Conservation (phyloP, 2,797 vertebrate genomes). For the Craterocephalus amniculus region DNA sequence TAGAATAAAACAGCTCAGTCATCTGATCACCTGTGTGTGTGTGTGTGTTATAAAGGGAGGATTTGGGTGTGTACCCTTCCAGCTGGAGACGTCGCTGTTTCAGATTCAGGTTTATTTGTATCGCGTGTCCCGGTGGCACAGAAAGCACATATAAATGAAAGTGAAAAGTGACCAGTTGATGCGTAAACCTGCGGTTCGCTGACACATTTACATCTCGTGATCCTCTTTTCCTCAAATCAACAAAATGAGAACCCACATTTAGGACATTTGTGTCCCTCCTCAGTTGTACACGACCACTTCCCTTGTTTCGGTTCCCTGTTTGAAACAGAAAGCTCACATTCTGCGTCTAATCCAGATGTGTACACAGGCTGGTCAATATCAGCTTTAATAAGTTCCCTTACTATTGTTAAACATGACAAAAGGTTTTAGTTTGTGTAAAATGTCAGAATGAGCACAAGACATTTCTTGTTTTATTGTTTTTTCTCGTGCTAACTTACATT, state of each 20-base stretch:
- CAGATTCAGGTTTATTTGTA: background rate
- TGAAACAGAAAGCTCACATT: background rate
- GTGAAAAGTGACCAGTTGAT: background rate
- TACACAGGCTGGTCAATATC: background rate
- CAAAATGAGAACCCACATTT: background rate
- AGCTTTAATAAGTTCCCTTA: slow-evolving; percentile 2
- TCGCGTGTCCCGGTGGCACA: background rate
- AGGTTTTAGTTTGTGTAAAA: background rate
- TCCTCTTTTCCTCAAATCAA: background rate
- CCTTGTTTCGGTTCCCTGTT: slow-evolving; percentile 49
- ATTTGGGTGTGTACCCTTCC: background rate
- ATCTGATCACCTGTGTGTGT: slow-evolving; percentile 10
- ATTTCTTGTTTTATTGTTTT: background rate
- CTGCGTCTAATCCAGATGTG: background rate
- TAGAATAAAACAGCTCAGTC: slow-evolving; percentile 45
- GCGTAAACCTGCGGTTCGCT: background rate
- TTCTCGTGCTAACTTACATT: background rate
- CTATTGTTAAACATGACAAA: background rate
- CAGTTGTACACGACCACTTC: slow-evolving; percentile 31
- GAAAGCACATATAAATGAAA: background rate
- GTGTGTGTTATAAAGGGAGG: background rate
- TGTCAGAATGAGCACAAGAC: background rate
- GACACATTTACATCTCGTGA: too few relatives aligned
- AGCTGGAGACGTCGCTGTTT: background rate
- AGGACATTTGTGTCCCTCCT: background rate